These are phyloP conservation scores for Artibeus jamaicensis DNA, from an alignment of 2,797 vertebrate species.

Conservation along the genomic window DNA sequence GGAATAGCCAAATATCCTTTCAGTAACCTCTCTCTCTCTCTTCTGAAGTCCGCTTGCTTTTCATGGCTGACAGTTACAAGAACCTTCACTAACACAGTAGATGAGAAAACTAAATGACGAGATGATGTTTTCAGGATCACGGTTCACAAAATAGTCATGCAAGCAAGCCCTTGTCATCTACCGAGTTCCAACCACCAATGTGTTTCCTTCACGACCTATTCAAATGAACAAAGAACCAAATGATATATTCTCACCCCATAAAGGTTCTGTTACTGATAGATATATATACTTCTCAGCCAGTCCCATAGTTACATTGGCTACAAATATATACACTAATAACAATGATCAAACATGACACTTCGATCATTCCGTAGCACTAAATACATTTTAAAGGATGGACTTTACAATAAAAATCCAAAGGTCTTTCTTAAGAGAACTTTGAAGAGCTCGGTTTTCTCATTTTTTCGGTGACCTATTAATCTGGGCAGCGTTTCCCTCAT, in stretches of 20 bases:
- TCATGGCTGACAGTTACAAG: not conserved
- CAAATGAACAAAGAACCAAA: not conserved
- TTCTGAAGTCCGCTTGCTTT: not conserved
- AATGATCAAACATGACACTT: not conserved
- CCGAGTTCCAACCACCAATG: not conserved
- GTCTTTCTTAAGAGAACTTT: conserved; percentile 6
- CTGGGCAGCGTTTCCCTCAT: conserved; percentile 66
- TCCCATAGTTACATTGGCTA: not conserved
- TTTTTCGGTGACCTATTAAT: conserved; percentile 52
- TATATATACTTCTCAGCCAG: not conserved
- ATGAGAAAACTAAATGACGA: not conserved
- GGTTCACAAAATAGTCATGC: not conserved
- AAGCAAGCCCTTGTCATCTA: not conserved
- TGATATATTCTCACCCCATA: not conserved
- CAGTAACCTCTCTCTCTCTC: not conserved
- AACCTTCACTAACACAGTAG: not conserved
- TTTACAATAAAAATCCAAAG: not conserved
- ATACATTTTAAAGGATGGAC: not conserved
- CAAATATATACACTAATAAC: not conserved
- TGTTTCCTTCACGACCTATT: not conserved
- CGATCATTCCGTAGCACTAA: not conserved
- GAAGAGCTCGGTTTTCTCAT: not conserved
- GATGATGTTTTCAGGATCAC: not conserved
- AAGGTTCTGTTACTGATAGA: not conserved
- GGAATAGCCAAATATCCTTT: not conserved